These are phyloP conservation scores for Neocrepidodera transversa DNA, from an alignment of 2,888 invertebrate genomes.

Conservation along the genomic window DNA sequence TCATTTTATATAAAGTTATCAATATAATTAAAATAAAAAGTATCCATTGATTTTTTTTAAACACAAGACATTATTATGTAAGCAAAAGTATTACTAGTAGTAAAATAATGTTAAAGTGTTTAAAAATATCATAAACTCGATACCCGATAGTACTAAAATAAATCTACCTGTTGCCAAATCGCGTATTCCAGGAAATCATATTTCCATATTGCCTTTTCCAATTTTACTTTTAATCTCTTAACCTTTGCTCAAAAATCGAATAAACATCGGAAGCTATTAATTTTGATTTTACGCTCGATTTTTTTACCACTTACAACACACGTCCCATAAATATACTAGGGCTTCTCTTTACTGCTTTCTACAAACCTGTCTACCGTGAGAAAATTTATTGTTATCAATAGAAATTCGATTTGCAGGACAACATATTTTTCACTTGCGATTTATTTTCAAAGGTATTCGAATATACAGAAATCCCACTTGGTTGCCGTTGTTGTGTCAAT, in stretches of 20 bases:
- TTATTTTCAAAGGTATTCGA: constrained; percentile 51
- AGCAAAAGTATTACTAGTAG: too few relatives aligned
- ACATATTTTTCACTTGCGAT: constrained; percentile 46
- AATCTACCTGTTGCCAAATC: too few relatives aligned
- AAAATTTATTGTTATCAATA: constrained; percentile 57
- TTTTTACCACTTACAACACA: constrained; percentile 24
- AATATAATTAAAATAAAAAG: too few relatives aligned
- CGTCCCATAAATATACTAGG: constrained; percentile 44
- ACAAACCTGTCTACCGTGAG: constrained; percentile 35
- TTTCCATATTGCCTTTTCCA: too few relatives aligned
- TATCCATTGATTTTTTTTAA: too few relatives aligned
- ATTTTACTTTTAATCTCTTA: too few relatives aligned
- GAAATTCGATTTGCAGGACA: constrained; percentile 43
- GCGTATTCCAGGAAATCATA: too few relatives aligned
- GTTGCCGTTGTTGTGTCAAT: constrained; percentile 49
- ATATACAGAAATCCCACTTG: constrained; percentile 51
- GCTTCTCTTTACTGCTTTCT: constrained; percentile 40
- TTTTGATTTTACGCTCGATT: constrained; percentile 19
- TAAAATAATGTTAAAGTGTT: too few relatives aligned
- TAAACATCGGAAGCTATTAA: constrained; percentile 38
- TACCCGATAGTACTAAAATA: too few relatives aligned
- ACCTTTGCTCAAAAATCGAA: constrained; percentile 46
- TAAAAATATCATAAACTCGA: too few relatives aligned
- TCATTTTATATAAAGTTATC: too few relatives aligned
- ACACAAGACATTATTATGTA: too few relatives aligned